Evolutionary conservation across 1,140 invertebrate species (phyloP).

Genomic region (Sinella curviseta): DNA sequence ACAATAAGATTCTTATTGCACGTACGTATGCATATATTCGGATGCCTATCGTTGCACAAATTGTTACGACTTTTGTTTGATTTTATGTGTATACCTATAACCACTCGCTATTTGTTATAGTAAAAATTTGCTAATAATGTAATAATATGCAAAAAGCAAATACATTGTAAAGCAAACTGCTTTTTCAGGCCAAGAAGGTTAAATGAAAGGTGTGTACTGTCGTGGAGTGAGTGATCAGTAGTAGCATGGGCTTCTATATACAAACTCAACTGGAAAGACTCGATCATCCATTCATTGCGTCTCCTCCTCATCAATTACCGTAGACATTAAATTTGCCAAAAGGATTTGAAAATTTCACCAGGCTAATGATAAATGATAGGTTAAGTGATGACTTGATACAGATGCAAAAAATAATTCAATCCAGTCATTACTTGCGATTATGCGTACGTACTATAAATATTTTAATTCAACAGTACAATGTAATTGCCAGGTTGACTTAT

Average conservation of each 20-base stretch:
- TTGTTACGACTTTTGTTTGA: background rate
- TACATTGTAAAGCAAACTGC: background rate
- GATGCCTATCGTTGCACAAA: background rate
- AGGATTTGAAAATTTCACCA: background rate
- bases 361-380: background rate
- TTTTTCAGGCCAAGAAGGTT: background rate
- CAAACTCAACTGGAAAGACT: background rate
- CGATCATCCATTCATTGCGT: background rate
- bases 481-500: background rate
- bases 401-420: background rate
- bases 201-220: background rate
- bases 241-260: no score
- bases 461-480: background rate
- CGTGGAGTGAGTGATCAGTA: no score
- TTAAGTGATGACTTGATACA: background rate
- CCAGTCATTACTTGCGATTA: background rate
- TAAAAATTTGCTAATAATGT: no score
- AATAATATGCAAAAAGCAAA: no score
- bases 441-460: background rate
- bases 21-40: background rate
- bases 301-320: no score
- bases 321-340: no score
- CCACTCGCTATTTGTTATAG: no score
- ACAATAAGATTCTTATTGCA: background rate
- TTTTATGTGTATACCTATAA: background rate